phyloP scores from a whole-genome alignment of 1,140 invertebrate genomes.

The Ceratitis capitata region DNA sequence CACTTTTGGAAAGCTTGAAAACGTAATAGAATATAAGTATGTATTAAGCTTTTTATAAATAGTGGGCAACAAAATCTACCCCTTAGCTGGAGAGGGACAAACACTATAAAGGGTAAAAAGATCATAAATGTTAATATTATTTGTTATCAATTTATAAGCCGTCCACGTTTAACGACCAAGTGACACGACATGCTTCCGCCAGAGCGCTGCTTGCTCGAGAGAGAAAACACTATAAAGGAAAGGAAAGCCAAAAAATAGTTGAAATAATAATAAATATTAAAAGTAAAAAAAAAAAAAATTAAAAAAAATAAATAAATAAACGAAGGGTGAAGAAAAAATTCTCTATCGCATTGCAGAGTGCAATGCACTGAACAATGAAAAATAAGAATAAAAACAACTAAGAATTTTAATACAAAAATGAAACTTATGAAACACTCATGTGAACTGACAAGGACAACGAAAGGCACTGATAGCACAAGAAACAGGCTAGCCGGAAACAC shows the following conservation, averaged over 20 bases:
- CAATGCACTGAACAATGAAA: not conserved
- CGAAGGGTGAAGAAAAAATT: not conserved
- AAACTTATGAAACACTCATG: slow-evolving; percentile 32
- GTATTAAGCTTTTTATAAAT: no score
- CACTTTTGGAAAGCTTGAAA: not conserved
- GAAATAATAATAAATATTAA: no score
- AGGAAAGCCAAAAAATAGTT: no score
- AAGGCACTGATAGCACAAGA: not conserved
- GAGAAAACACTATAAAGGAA: no score
- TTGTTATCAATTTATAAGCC: not conserved
- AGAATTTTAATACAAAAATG: not conserved
- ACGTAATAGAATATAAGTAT: no score
- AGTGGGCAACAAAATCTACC: no score
- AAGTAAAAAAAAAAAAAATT: not conserved
- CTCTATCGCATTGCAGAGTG: not conserved
- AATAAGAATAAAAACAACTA: not conserved
- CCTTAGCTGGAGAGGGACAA: not conserved
- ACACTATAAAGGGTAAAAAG: not conserved
- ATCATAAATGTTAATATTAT: not conserved
- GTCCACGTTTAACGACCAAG: not conserved
- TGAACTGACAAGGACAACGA: slow-evolving; percentile 15
- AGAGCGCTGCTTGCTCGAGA: not conserved
- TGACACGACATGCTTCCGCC: not conserved
- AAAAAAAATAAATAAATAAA: not conserved
- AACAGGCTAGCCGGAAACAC: not conserved